Evolutionary conservation across 2,113 vertebrate genomes (phyloP).

Genomic region (Erythrolamprus reginae): DNA sequence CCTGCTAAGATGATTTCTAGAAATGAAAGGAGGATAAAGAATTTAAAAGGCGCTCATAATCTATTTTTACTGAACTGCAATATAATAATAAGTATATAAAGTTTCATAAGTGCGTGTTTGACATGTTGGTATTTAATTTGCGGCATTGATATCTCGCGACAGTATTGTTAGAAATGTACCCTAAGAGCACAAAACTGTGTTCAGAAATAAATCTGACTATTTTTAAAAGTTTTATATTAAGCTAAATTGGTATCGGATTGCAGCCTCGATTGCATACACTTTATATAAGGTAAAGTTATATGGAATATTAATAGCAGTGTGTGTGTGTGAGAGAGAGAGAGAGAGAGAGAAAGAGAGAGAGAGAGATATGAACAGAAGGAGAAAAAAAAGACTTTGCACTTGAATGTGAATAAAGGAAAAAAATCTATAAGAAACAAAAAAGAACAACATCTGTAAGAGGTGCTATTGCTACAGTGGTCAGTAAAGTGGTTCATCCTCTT

Average conservation of each 20-base stretch:
- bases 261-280: background rate
- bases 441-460: slow-evolving; percentile 46
- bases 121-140: background rate
- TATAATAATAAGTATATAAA: background rate
- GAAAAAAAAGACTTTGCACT: background rate
- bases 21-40: background rate
- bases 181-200: background rate
- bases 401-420: background rate
- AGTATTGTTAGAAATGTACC: background rate
- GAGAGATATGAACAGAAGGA: background rate
- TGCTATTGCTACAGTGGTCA: slow-evolving; percentile 60
- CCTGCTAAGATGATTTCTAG: background rate
- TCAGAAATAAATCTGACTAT: background rate
- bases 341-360: background rate
- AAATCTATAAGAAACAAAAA: background rate
- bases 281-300: background rate
- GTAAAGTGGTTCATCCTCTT: slow-evolving; percentile 62
- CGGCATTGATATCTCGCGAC: background rate
- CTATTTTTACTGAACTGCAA: background rate
- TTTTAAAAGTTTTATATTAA: background rate
- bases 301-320: background rate
- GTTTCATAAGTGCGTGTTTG: background rate
- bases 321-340: background rate
- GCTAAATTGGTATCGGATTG: background rate
- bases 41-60: background rate